These are phyloP conservation scores for Anthoscopus minutus DNA, from an alignment of 2,113 vertebrate species.

Conservation along the genomic window DNA sequence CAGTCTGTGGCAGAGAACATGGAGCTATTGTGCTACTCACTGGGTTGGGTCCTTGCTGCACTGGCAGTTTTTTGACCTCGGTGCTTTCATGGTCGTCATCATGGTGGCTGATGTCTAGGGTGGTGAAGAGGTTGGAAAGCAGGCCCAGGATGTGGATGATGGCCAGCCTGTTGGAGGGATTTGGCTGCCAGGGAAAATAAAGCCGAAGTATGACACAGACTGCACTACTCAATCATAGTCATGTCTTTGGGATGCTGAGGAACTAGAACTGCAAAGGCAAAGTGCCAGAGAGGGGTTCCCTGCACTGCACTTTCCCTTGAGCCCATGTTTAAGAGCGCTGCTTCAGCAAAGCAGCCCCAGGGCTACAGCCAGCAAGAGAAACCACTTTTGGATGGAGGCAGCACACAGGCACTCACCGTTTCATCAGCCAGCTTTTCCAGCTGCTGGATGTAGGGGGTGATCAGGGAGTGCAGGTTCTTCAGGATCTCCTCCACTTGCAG, in stretches of 20 bases:
- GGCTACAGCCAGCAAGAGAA: not conserved
- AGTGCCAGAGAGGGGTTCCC: not conserved
- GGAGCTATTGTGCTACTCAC: constrained; percentile 66
- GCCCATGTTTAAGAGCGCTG: not conserved
- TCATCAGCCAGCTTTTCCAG: constrained; percentile 95
- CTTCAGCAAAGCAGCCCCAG: not conserved
- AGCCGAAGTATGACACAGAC: not conserved
- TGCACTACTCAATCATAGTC: not conserved
- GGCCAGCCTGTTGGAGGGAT: constrained; percentile 95
- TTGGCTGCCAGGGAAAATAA: constrained; percentile 79
- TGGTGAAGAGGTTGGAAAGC: constrained; percentile 97
- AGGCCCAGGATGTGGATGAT: constrained; percentile 98
- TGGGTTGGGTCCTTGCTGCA: constrained; percentile 92
- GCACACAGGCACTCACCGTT: constrained; percentile 72
- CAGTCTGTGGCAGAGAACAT: not conserved
- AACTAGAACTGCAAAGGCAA: not conserved
- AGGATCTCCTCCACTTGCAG: constrained; percentile 96
- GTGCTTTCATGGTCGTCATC: constrained; percentile 89
- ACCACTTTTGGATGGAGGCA: not conserved
- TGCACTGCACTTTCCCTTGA: not conserved
- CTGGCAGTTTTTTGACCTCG: constrained; percentile 85
- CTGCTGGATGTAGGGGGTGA: constrained; percentile 98
- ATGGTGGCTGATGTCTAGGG: constrained; percentile 94
- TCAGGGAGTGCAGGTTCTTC: constrained; percentile 94
- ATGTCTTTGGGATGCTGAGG: not conserved